Conservation (phyloP, 2,888 invertebrate genomes). For the Isoperla grammatica region DNA sequence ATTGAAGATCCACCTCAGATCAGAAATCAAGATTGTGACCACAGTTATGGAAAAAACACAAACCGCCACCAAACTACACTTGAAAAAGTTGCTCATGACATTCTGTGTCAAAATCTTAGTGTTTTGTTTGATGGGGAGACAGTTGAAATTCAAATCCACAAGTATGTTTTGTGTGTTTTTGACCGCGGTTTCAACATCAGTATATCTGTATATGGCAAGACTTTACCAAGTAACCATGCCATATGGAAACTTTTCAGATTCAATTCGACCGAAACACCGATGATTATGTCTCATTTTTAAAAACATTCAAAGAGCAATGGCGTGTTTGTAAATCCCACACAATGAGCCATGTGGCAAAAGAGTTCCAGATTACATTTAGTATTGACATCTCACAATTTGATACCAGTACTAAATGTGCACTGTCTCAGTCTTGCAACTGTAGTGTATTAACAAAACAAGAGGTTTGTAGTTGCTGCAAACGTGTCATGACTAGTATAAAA, state of each 20-base stretch:
- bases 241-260: neutral
- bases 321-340: neutral
- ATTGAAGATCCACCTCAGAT: too few species aligned
- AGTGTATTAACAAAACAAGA: neutral
- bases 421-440: neutral
- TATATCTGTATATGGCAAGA: neutral
- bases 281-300: neutral
- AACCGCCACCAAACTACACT: neutral
- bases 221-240: neutral
- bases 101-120: neutral
- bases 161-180: neutral
- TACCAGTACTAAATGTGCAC: neutral
- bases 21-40: too few species aligned
- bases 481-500: too few species aligned
- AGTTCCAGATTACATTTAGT: neutral
- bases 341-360: neutral
- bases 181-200: neutral
- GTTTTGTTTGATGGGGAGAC: neutral
- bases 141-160: neutral
- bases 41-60: too few species aligned
- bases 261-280: neutral
- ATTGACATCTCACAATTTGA: neutral
- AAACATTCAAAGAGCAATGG: conserved; percentile 2
- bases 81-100: neutral
- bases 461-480: neutral